These are phyloP conservation scores for Pseudotriccus pelzelni DNA, from an alignment of 2,797 vertebrate species.

Conservation along the genomic window DNA sequence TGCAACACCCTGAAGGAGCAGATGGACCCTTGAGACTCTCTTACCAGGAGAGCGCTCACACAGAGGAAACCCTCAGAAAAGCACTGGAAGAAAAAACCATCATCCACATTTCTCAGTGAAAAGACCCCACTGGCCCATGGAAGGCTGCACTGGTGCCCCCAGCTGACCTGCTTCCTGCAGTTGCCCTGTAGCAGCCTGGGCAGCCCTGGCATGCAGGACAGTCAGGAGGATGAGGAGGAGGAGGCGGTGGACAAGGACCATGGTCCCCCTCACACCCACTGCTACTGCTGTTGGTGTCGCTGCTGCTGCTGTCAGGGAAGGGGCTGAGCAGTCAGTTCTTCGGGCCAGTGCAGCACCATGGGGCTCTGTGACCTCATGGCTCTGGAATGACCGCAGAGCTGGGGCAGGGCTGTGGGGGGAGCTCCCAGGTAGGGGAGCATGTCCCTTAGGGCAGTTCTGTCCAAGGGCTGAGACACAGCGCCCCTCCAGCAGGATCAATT, in stretches of 20 bases:
- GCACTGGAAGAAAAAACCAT: neutral
- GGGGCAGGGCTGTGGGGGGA: neutral
- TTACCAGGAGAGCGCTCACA: rapidly evolving
- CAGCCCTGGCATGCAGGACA: neutral
- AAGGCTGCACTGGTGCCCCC: neutral
- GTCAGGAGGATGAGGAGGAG: neutral
- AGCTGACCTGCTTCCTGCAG: neutral
- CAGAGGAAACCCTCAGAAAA: neutral
- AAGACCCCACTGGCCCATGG: neutral
- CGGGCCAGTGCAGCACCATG: neutral
- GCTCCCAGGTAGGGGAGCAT: neutral
- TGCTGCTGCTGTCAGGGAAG: neutral
- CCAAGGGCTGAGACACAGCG: neutral
- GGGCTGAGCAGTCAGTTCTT: neutral
- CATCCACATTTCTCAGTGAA: neutral
- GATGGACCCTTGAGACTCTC: neutral
- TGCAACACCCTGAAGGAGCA: neutral
- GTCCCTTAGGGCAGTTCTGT: neutral
- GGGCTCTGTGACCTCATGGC: conserved; percentile 7
- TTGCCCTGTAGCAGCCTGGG: neutral
- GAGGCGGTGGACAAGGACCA: neutral
- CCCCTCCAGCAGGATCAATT: neutral
- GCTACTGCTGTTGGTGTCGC: neutral
- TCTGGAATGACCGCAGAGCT: neutral
- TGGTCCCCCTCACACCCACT: neutral